phyloP scores from a whole-genome alignment of 1,140 invertebrate species.

The Phenacoccus solenopsis region DNA sequence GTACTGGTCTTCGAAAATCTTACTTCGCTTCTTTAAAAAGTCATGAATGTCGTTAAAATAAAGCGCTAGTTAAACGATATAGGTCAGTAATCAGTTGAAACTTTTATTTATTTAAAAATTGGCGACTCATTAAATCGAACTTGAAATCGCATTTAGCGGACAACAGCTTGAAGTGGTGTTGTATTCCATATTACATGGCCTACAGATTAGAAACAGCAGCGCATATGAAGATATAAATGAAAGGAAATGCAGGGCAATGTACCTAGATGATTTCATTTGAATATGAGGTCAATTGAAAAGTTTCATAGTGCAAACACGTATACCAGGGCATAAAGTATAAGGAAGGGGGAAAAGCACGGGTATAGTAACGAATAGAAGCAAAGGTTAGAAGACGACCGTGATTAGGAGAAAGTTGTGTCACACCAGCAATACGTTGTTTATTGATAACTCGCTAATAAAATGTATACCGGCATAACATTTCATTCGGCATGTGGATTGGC shows the following conservation, averaged over 20 bases:
- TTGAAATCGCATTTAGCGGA: background rate
- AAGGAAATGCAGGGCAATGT: constrained; percentile 1
- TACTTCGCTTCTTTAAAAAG: no score
- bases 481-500: background rate
- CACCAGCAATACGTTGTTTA: background rate
- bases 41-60: no score
- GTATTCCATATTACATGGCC: background rate
- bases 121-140: background rate
- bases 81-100: no score
- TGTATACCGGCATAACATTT: background rate
- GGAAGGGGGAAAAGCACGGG: background rate
- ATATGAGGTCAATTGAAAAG: background rate
- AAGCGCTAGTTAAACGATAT: no score
- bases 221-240: background rate
- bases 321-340: background rate
- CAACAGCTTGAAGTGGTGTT: background rate
- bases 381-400: background rate
- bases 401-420: constrained; percentile 16
- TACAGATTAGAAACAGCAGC: background rate
- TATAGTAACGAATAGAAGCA: no score
- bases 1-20: no score
- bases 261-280: constrained; percentile 2
- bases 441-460: background rate
- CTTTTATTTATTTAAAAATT: no score
- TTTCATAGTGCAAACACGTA: background rate